Evolutionary conservation across 2,113 vertebrate genomes (phyloP).

Genomic region (Phycodurus eques): DNA sequence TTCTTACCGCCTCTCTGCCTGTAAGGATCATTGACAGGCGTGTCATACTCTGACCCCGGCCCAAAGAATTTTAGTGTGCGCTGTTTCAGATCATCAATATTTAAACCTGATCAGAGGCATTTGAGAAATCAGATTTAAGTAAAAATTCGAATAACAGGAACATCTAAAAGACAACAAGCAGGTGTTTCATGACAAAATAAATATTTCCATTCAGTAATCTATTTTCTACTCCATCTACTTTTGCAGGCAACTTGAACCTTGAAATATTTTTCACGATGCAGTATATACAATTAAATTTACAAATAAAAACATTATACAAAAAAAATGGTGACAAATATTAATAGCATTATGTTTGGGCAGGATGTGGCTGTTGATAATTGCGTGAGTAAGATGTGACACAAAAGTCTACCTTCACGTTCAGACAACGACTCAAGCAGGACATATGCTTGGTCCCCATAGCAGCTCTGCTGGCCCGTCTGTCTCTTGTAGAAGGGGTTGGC

Average conservation of each 20-base stretch:
- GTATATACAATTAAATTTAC: too few species aligned
- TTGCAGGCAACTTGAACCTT: too few species aligned
- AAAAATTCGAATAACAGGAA: background rate
- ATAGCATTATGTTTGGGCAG: background rate
- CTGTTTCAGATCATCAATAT: constrained; percentile 66
- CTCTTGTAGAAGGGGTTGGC: constrained; percentile 73
- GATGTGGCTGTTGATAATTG: background rate
- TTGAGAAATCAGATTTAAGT: background rate
- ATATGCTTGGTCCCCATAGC: constrained; percentile 74
- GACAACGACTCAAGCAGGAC: constrained; percentile 72
- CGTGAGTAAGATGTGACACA: background rate
- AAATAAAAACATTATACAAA: too few species aligned
- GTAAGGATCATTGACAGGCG: constrained; percentile 71
- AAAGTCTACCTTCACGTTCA: constrained; percentile 65
- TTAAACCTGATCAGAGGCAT: constrained; percentile 52
- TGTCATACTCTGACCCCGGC: constrained; percentile 74
- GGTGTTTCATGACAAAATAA: background rate
- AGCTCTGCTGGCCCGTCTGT: constrained; percentile 70
- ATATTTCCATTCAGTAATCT: too few species aligned
- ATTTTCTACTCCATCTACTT: too few species aligned
- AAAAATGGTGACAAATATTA: too few species aligned
- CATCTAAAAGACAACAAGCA: background rate
- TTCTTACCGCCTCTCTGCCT: constrained; percentile 63
- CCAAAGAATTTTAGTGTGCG: constrained; percentile 70
- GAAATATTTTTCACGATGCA: too few species aligned